Evolutionary conservation across 2,113 vertebrate genomes (phyloP).

Genomic region (Xiphophorus hellerii): DNA sequence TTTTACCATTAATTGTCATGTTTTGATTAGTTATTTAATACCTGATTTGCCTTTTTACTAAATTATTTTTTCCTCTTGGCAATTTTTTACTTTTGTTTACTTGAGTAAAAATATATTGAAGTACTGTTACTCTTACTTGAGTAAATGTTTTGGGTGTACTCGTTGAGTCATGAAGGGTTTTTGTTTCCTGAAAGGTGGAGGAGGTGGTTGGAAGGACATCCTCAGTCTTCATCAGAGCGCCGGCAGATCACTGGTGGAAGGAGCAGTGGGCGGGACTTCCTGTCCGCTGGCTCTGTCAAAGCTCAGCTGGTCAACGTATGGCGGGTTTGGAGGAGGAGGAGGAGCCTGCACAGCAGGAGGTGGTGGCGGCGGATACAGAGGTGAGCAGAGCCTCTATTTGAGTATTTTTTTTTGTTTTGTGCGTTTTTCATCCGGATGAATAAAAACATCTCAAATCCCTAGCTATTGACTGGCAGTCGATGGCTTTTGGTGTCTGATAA

Average conservation of each 20-base stretch:
- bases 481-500: too few species aligned
- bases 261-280: conserved; percentile 85
- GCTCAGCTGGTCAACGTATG: conserved; percentile 86
- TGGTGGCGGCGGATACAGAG: conserved; percentile 88
- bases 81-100: too few species aligned
- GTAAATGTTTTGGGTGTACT: too few species aligned
- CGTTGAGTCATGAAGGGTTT: neutral
- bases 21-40: too few species aligned
- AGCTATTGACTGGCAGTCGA: too few species aligned
- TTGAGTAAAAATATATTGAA: too few species aligned
- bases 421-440: too few species aligned
- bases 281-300: conserved; percentile 83
- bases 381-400: conserved; percentile 60
- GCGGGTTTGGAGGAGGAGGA: conserved; percentile 90
- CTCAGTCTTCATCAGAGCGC: conserved; percentile 69
- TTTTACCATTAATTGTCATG: too few species aligned
- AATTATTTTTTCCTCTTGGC: too few species aligned
- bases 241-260: conserved; percentile 84
- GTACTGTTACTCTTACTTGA: too few species aligned
- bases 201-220: conserved; percentile 85
- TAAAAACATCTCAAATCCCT: too few species aligned
- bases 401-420: neutral
- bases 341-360: conserved; percentile 90
- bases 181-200: conserved; percentile 78
- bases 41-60: too few species aligned